Base-by-base conservation (phyloP, 2,797 vertebrate species). In the Sciaenops ocellatus region DNA sequence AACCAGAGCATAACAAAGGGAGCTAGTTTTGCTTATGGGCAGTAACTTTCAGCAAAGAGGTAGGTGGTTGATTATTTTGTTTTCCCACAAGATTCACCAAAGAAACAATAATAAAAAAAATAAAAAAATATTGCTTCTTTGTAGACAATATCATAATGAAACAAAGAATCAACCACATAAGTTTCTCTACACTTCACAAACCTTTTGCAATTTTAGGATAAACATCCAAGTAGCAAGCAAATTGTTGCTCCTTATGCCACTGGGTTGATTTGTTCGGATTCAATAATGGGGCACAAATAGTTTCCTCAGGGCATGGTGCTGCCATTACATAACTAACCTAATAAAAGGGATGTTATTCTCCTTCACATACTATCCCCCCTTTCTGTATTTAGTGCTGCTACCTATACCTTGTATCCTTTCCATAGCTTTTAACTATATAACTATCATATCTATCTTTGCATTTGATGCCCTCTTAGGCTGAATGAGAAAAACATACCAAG, bases 301-400 rank as follows among this genome's bases (percentile, higher is more conserved):
- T 79, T 81, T 76, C 81, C 82, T 78, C 41, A 61, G 74, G 76
- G 63, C 18, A 57, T 64, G 60, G 46, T 16, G 22, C 15, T 7
- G 46, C 60, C 38, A 71, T 84, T 89, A 77, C 11, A 60, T 84
- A 86, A 88, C 62, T 71, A 84, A 80, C 67, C 68, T 78, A 80
- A 87, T 68, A 68, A 76, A 80, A 46, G 4, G n/a, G 48, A 64
- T 67, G 15, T 72, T 38, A 64, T 41, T 74, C 26, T 63, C 13
- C 54, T 79, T 73, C 66, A 79, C 59, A 67, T 60, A 51, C 10
- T 54, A 22, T n/a, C 8, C 48, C 38, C 28, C 0, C 24, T 75
- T 55, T 52, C 55, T 69, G 50, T 50, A 24, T 79, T 83, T 67
- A 67, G 48, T 10, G 24, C 6, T 20, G 42, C 42, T 48, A 51